A percentile compares a stretch with the other conserved stretches of the same genome.
Evolutionary conservation across 1,140 invertebrate genomes (phyloP).

Genomic region (Hypothenemus hampei): DNA sequence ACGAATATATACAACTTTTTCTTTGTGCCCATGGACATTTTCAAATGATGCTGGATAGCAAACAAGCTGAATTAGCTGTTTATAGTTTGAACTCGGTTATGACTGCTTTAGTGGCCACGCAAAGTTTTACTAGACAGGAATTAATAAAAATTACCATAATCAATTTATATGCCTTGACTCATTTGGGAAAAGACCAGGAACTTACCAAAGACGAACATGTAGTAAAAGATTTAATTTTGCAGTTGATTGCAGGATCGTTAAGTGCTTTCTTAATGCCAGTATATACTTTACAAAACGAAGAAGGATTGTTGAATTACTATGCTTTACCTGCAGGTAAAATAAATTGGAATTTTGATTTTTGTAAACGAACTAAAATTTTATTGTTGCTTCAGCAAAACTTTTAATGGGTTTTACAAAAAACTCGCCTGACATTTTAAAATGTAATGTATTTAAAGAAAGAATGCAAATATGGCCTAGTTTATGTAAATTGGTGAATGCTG

Average conservation of each 20-base stretch:
- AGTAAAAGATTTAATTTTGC: conserved; percentile 56
- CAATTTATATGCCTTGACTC: conserved; percentile 67
- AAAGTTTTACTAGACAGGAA: conserved; percentile 68
- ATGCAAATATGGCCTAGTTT: conserved; percentile 75
- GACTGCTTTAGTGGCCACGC: conserved; percentile 69
- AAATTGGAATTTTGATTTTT: background rate
- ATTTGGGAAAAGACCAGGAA: conserved; percentile 51
- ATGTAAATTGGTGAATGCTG: conserved; percentile 65
- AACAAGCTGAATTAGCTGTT: conserved; percentile 54
- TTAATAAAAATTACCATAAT: conserved; percentile 73
- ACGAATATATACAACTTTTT: conserved; percentile 66
- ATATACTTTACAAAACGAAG: conserved; percentile 58
- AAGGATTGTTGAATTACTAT: conserved; percentile 58
- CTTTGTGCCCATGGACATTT: conserved; percentile 61
- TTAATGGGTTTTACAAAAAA: conserved; percentile 66
- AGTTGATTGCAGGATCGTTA: conserved; percentile 62
- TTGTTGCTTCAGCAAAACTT: conserved; percentile 60
- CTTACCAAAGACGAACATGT: conserved; percentile 52
- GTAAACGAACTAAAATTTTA: background rate
- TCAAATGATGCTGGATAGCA: conserved; percentile 55
- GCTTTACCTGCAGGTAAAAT: conserved; percentile 62
- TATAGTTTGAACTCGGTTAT: conserved; percentile 62
- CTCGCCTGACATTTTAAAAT: conserved; percentile 54
- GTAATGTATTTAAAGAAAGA: conserved; percentile 57
- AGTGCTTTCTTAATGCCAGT: conserved; percentile 68